A percentile compares a stretch with the other conserved stretches of the same genome.
These are phyloP conservation scores for Salticus scenicus DNA, from an alignment of 2,888 invertebrate species.

Conservation along the genomic window DNA sequence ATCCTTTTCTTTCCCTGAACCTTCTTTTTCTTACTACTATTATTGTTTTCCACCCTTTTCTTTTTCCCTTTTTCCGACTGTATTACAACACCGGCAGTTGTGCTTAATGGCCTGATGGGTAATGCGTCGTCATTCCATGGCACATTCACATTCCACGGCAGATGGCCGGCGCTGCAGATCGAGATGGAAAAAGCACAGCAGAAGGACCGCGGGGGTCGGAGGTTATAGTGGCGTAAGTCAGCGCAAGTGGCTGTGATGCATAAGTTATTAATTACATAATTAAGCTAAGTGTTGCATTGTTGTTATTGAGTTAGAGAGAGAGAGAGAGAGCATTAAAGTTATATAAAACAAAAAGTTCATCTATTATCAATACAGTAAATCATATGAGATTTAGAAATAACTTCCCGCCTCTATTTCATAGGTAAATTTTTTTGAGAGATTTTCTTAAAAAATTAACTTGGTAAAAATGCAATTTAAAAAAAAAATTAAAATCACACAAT, in stretches of 20 bases:
- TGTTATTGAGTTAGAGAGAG: too few species aligned
- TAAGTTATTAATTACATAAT: background rate
- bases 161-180: constrained; percentile 32
- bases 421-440: too few species aligned
- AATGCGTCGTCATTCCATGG: constrained; percentile 59
- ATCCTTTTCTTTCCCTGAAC: background rate
- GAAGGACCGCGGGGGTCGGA: constrained; percentile 16
- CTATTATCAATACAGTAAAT: too few species aligned
- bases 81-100: constrained; percentile 67
- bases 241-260: background rate
- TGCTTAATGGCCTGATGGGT: constrained; percentile 64
- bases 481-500: too few species aligned
- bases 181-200: constrained; percentile 29
- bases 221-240: constrained; percentile 21
- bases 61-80: constrained; percentile 63
- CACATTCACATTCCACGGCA: constrained; percentile 55
- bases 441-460: too few species aligned
- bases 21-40: background rate
- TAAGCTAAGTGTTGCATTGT: background rate
- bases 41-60: constrained; percentile 3
- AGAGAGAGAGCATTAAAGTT: too few species aligned
- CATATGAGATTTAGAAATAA: too few species aligned
- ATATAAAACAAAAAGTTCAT: too few species aligned
- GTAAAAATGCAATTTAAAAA: too few species aligned
- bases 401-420: too few species aligned